Conservation (phyloP, 2,888 invertebrate species). For the Steromphala cineraria region DNA sequence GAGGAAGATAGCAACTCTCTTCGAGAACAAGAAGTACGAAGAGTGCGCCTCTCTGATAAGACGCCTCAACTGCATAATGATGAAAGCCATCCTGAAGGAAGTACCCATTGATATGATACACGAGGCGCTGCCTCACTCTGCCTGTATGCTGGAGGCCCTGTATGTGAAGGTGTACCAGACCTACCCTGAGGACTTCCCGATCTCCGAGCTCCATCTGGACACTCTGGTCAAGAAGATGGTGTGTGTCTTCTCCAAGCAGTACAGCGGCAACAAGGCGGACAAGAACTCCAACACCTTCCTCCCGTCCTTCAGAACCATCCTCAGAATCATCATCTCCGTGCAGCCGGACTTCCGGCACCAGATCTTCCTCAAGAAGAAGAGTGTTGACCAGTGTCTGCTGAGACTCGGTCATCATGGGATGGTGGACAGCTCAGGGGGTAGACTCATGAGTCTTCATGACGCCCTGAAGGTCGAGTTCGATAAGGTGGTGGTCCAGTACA, state of each 20-base stretch:
- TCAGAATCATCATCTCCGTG: slow-evolving; percentile 76
- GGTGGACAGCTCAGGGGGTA: slow-evolving; percentile 79
- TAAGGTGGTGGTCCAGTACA: slow-evolving; percentile 89
- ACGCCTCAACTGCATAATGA: slow-evolving; percentile 86
- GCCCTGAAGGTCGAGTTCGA: slow-evolving; percentile 89
- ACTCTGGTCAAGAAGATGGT: slow-evolving; percentile 91
- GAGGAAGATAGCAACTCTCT: slow-evolving; percentile 83
- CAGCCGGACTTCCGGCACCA: slow-evolving; percentile 80
- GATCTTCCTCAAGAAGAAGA: slow-evolving; percentile 82
- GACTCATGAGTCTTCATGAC: slow-evolving; percentile 84
- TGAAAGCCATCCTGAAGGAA: slow-evolving; percentile 81
- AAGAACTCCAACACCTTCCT: slow-evolving; percentile 59
- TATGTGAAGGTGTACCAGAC: slow-evolving; percentile 79
- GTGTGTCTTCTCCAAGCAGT: slow-evolving; percentile 80
- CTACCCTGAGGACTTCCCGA: slow-evolving; percentile 72
- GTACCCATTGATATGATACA: slow-evolving; percentile 90
- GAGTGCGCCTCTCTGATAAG: slow-evolving; percentile 91
- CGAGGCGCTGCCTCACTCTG: slow-evolving; percentile 91
- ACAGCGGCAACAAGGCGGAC: slow-evolving; percentile 17
- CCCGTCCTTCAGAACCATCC: slow-evolving; percentile 59
- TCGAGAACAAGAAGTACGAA: slow-evolving; percentile 90
- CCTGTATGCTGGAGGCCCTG: slow-evolving; percentile 90
- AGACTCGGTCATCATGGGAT: slow-evolving; percentile 91
- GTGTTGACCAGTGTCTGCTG: slow-evolving; percentile 89
- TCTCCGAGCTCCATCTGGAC: slow-evolving; percentile 80